A percentile compares a stretch with the other conserved stretches of the same genome.
Evolutionary conservation across 2,888 invertebrate genomes (phyloP).

Genomic region (Leptinotarsa peninsularis): DNA sequence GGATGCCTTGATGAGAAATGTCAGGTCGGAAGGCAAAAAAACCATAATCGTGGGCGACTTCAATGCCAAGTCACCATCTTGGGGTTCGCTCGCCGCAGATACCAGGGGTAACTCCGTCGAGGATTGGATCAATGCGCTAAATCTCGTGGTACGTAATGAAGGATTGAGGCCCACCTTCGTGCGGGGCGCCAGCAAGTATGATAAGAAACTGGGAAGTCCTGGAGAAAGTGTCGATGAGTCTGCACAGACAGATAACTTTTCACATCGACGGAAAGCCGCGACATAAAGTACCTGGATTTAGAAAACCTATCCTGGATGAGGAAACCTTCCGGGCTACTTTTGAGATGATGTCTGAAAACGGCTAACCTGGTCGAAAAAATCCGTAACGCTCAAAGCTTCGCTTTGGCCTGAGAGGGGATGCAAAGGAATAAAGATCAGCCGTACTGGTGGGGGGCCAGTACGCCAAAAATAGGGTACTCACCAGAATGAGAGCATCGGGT

Average conservation of each 20-base stretch:
- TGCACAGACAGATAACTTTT: background rate
- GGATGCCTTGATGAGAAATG: background rate
- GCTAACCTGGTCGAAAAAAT: background rate
- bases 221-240: background rate
- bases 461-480: background rate
- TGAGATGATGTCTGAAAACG: background rate
- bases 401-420: background rate
- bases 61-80: conserved; percentile 21
- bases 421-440: background rate
- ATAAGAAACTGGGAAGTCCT: background rate
- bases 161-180: conserved; percentile 3
- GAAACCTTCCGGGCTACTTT: background rate
- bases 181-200: background rate
- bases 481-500: background rate
- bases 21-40: background rate
- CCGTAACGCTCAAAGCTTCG: background rate
- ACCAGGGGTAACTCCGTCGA: background rate
- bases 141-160: background rate
- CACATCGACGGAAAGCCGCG: background rate
- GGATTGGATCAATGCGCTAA: background rate
- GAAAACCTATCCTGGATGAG: background rate
- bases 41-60: conserved; percentile 18
- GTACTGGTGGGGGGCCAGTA: background rate
- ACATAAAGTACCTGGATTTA: background rate
- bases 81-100: conserved; percentile 13